phyloP scores from a whole-genome alignment of 1,140 invertebrate genomes.

The Atta colombica region DNA sequence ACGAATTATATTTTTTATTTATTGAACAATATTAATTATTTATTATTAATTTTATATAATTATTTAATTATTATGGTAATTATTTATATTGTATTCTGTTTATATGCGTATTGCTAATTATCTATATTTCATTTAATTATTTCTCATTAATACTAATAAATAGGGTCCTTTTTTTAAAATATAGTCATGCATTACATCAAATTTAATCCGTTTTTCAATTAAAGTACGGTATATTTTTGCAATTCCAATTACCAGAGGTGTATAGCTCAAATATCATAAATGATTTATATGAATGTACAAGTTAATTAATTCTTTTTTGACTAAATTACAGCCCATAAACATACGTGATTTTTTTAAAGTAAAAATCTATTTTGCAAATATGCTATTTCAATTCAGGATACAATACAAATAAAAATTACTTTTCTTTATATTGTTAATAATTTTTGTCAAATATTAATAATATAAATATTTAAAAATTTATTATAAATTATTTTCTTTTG shows the following conservation, averaged over 20 bases:
- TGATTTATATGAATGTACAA: neutral
- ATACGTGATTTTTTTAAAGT: neutral
- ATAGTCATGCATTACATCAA: neutral
- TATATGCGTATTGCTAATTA: neutral
- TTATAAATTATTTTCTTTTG: neutral
- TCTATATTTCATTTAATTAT: constrained; percentile 37
- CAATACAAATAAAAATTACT: neutral
- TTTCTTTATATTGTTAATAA: neutral
- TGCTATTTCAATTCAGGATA: neutral
- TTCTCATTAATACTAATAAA: constrained; percentile 7
- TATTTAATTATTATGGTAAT: neutral
- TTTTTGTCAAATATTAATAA: neutral
- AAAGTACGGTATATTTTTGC: constrained; percentile 18
- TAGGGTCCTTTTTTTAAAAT: neutral
- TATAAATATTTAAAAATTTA: neutral
- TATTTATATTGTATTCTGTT: constrained; percentile 1
- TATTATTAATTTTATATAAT: constrained; percentile 16
- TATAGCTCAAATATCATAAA: constrained; percentile 10
- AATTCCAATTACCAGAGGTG: constrained; percentile 19
- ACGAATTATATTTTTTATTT: constrained; percentile 17
- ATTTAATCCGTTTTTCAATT: constrained; percentile 13
- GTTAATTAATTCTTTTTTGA: constrained; percentile 20
- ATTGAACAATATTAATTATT: constrained; percentile 2
- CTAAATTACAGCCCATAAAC: constrained; percentile 2
- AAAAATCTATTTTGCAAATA: neutral